These are phyloP conservation scores for Cydia fagiglandana DNA, from an alignment of 1,140 invertebrate genomes.

Conservation along the genomic window DNA sequence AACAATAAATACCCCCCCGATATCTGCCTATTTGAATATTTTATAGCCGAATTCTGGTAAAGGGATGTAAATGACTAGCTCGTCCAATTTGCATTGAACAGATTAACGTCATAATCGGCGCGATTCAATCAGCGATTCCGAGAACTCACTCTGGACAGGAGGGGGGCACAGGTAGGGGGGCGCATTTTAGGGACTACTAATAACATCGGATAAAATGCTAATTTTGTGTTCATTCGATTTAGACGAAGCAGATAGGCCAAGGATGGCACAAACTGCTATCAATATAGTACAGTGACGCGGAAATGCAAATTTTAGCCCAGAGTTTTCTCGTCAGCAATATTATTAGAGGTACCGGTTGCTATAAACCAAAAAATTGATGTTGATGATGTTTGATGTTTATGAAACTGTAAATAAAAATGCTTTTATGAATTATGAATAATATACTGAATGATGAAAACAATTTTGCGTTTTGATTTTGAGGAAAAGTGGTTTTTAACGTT, in stretches of 20 bases:
- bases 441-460: too few relatives aligned
- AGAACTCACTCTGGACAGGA: slow-evolving; percentile 61
- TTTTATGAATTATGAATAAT: too few relatives aligned
- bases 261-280: slow-evolving; percentile 28
- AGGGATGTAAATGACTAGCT: slow-evolving; percentile 76
- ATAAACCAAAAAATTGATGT: too few relatives aligned
- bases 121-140: slow-evolving; percentile 76
- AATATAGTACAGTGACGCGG: slow-evolving; percentile 19
- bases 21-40: slow-evolving; percentile 65
- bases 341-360: slow-evolving; percentile 5
- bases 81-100: slow-evolving; percentile 78
- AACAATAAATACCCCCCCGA: slow-evolving; percentile 58
- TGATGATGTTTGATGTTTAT: too few relatives aligned
- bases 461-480: too few relatives aligned
- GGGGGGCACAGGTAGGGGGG: slow-evolving; percentile 35
- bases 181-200: slow-evolving; percentile 67
- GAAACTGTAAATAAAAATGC: neutral
- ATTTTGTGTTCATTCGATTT: slow-evolving; percentile 78
- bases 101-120: slow-evolving; percentile 78
- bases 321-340: neutral
- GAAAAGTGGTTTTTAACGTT: too few relatives aligned
- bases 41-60: slow-evolving; percentile 72
- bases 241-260: slow-evolving; percentile 54
- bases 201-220: slow-evolving; percentile 78
- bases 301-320: slow-evolving; percentile 19